A percentile compares a stretch with the other conserved stretches of the same genome.
Evolutionary conservation across 2,113 vertebrate genomes (phyloP).

Genomic region (Pangasianodon gigas): DNA sequence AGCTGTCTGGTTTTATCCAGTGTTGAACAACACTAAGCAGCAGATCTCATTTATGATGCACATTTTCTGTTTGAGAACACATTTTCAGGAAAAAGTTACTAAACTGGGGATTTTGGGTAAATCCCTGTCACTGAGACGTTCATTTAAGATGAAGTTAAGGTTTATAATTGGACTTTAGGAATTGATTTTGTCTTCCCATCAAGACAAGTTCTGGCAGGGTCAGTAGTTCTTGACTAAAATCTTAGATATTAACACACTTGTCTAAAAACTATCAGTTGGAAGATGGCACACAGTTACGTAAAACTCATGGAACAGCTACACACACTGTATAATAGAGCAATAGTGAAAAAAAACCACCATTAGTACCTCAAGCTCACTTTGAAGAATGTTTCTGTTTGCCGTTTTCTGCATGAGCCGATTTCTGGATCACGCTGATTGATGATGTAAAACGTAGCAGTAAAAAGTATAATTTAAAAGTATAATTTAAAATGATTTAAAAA

Average conservation of each 20-base stretch:
- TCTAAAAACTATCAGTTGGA: no score
- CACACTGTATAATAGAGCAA: background rate
- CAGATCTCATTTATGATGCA: background rate
- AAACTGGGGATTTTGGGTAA: background rate
- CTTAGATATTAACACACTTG: no score
- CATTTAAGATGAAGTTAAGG: background rate
- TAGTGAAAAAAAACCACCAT: background rate
- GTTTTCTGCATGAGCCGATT: no score
- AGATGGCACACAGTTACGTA: no score
- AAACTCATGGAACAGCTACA: no score
- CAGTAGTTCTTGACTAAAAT: background rate
- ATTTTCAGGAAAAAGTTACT: background rate
- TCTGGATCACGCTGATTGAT: background rate
- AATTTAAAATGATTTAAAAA: background rate
- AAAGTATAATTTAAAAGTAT: no score
- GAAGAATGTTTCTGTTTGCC: background rate
- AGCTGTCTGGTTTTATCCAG: background rate
- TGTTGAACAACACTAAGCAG: background rate
- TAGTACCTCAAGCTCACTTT: background rate
- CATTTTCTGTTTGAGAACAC: background rate
- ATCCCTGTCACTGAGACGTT: background rate
- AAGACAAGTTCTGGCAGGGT: background rate
- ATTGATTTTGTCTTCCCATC: background rate
- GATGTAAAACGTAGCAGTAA: background rate
- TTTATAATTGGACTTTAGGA: background rate